phyloP scores from a whole-genome alignment of 2,113 vertebrate genomes.

The Macquaria ambigua region DNA sequence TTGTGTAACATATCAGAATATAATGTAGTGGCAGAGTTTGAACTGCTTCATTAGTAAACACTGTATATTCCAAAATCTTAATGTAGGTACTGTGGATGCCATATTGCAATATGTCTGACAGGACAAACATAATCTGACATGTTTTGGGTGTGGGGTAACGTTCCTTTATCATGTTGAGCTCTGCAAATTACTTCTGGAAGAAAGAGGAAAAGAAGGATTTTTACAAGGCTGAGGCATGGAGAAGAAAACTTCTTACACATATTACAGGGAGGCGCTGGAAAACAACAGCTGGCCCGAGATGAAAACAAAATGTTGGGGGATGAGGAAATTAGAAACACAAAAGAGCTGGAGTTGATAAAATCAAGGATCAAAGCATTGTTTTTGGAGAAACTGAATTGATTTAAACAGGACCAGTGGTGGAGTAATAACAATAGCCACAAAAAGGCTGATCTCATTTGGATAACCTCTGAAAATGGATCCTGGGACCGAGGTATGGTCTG shows the following conservation, averaged over 20 bases:
- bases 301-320: constrained; percentile 80
- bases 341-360: constrained; percentile 85
- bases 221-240: constrained; percentile 65
- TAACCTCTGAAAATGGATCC: constrained; percentile 64
- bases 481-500: constrained; percentile 21
- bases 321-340: constrained; percentile 86
- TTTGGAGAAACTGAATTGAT: constrained; percentile 73
- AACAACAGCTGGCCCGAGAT: constrained; percentile 85
- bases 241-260: constrained; percentile 76
- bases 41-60: constrained; percentile 1
- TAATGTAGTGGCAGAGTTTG: background rate
- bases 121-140: constrained; percentile 1
- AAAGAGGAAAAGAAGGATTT: constrained; percentile 71
- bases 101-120: constrained; percentile 4
- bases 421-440: constrained; percentile 76
- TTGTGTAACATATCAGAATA: constrained; percentile 1
- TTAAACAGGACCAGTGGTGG: constrained; percentile 77
- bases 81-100: background rate
- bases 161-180: constrained; percentile 46
- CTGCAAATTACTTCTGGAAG: constrained; percentile 51
- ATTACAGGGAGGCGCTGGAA: constrained; percentile 78
- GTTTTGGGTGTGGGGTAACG: constrained; percentile 16
- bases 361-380: constrained; percentile 82
- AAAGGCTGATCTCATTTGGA: constrained; percentile 75
- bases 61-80: background rate